Evolutionary conservation across 2,113 vertebrate genomes (phyloP), one percentile per base, ranked within the genome.

Genomic region (Elephas maximus): DNA sequence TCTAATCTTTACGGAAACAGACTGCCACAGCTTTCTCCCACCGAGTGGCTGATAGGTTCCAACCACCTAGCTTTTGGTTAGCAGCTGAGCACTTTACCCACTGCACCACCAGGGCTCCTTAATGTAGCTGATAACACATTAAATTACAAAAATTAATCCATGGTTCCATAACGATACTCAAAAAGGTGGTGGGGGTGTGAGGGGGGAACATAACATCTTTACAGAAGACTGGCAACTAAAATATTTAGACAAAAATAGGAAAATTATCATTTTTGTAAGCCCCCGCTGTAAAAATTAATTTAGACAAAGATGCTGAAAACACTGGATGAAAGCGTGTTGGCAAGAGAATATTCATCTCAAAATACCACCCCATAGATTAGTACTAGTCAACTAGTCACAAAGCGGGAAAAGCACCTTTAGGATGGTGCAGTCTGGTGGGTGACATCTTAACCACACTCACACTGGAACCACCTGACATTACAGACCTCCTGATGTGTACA

Each of bases 291-390:
- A 53, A 76, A 88, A 88, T 8, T 6, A 23, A 60, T 53, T 82
- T 10, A 67, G 24, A 51, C 26, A 89, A 41, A 80, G 28, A 65
- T 79, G 24, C 37, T 90, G 60, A 90, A 86, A 86, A 84, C 12
- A 57, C 2, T 76, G 3, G 80, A 87, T 87, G 20, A 93, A 65
- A 93, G 51, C 24, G 51, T 79, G 41, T 21, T 65, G 23, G 41
- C 28, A 88, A 88, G 73, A 84, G 57, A 18, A 74, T 82, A 92
- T 92, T 96, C 79, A 93, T 45, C n/a, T 82, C 60, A 78, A 78
- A 92, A 78, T 77, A 71, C 21, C 26, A 82, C 57, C 69, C 30
- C 41, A 82, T 5, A 65, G n/a, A 74, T n/a, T 17, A 85, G 45
- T 33, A 57, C 78, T 71, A 81, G 93, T 33, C 63, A 57, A 57